phyloP scores from a whole-genome alignment of 2,113 vertebrate species.

The Indri indri region DNA sequence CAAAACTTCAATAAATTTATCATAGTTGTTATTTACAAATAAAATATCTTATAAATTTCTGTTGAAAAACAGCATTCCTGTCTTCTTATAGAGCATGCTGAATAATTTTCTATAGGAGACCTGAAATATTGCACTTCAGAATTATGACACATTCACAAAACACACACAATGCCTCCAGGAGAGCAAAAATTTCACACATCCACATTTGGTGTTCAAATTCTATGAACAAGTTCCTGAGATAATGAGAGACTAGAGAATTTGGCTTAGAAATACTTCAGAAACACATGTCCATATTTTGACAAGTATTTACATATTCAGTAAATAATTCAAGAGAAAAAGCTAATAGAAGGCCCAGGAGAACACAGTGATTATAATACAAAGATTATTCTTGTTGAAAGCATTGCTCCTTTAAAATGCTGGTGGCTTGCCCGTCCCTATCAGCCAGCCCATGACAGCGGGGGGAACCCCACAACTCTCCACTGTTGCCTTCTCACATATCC shows the following conservation, averaged over 20 bases:
- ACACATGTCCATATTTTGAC: slow-evolving; percentile 41
- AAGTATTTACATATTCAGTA: slow-evolving; percentile 68
- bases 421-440: not conserved
- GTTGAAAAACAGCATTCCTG: not conserved
- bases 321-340: slow-evolving; percentile 73
- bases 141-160: not conserved
- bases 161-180: not conserved
- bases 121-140: not conserved
- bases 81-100: not conserved
- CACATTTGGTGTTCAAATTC: slow-evolving; percentile 38
- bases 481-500: not conserved
- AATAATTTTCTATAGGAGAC: slow-evolving; percentile 9
- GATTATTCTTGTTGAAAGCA: not conserved
- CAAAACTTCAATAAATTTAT: not conserved
- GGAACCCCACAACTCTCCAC: not conserved
- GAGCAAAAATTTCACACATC: slow-evolving; percentile 2
- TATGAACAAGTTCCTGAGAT: slow-evolving; percentile 49
- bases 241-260: slow-evolving; percentile 50
- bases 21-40: slow-evolving; percentile 23
- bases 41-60: not conserved
- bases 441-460: not conserved
- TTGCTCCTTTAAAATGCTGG: not conserved
- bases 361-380: slow-evolving; percentile 4
- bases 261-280: slow-evolving; percentile 58
- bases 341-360: not conserved